Conservation (phyloP, 2,888 invertebrate genomes). For the Patella caerulea region DNA sequence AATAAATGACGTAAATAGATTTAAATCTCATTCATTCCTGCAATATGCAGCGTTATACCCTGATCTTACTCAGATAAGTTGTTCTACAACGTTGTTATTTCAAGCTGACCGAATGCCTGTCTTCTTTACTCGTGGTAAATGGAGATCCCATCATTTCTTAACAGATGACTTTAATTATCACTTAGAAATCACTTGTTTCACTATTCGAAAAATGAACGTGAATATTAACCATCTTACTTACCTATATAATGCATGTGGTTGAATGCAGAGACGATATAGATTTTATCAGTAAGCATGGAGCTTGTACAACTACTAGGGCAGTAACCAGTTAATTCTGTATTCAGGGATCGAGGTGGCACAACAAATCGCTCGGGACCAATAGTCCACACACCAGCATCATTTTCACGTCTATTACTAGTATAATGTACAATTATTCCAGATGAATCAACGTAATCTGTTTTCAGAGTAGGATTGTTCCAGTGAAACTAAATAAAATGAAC, state of each 20-base stretch:
- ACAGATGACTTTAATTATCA: too few species aligned
- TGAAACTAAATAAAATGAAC: slow-evolving; percentile 41
- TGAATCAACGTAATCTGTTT: slow-evolving; percentile 39
- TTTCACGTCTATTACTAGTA: slow-evolving; percentile 42
- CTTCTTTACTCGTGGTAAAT: too few species aligned
- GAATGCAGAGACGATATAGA: slow-evolving; percentile 36
- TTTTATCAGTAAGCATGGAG: slow-evolving; percentile 24
- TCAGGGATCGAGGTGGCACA: slow-evolving; percentile 41
- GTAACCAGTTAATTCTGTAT: slow-evolving; percentile 14
- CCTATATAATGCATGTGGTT: slow-evolving; percentile 58
- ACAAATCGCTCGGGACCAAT: slow-evolving; percentile 40
- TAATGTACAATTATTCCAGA: slow-evolving; percentile 50
- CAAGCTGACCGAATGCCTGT: too few species aligned
- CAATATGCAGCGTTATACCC: too few species aligned
- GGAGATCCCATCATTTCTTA: too few species aligned
- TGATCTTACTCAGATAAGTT: too few species aligned
- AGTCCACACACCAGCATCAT: slow-evolving; percentile 43
- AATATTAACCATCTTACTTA: slow-evolving; percentile 17
- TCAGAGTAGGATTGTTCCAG: slow-evolving; percentile 52
- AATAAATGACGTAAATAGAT: too few species aligned
- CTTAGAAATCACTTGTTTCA: too few species aligned
- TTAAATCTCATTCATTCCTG: too few species aligned
- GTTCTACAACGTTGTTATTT: too few species aligned
- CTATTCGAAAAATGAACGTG: too few species aligned
- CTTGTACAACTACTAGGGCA: slow-evolving; percentile 32